These are phyloP conservation scores for Avahi laniger DNA, from an alignment of 2,797 vertebrate genomes.

Conservation along the genomic window DNA sequence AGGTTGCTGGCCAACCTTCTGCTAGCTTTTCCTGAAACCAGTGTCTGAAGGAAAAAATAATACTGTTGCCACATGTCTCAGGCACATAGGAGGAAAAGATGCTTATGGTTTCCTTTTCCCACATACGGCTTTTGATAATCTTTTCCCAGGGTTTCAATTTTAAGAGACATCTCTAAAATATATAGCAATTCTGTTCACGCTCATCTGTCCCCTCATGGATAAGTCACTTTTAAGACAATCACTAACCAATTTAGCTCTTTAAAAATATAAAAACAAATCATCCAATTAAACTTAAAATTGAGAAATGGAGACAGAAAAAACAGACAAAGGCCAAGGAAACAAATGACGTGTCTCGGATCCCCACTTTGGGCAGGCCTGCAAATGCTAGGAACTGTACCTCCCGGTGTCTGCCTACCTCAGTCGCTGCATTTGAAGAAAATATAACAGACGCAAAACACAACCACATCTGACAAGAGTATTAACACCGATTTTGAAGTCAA, in stretches of 20 bases:
- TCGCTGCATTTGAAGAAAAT: neutral
- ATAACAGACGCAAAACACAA: accelerated
- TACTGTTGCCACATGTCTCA: neutral
- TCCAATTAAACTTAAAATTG: neutral
- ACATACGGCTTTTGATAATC: neutral
- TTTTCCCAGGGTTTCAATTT: neutral
- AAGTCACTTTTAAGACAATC: neutral
- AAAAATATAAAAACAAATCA: neutral
- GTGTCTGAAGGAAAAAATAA: neutral
- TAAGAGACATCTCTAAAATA: neutral
- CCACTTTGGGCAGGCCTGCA: neutral
- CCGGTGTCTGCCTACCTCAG: accelerated
- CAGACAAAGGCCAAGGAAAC: neutral
- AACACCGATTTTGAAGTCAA: neutral
- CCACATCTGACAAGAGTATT: neutral
- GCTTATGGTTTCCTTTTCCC: neutral
- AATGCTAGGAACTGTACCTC: neutral
- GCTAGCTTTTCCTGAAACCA: neutral
- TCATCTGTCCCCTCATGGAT: neutral
- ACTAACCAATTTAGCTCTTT: neutral
- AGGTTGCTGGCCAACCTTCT: neutral
- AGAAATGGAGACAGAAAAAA: neutral
- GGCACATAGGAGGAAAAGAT: neutral
- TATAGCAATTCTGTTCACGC: no score
- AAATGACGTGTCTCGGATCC: neutral